These are phyloP conservation scores for Drosophila sordidula DNA, from an alignment of 2,888 invertebrate species.

Conservation along the genomic window DNA sequence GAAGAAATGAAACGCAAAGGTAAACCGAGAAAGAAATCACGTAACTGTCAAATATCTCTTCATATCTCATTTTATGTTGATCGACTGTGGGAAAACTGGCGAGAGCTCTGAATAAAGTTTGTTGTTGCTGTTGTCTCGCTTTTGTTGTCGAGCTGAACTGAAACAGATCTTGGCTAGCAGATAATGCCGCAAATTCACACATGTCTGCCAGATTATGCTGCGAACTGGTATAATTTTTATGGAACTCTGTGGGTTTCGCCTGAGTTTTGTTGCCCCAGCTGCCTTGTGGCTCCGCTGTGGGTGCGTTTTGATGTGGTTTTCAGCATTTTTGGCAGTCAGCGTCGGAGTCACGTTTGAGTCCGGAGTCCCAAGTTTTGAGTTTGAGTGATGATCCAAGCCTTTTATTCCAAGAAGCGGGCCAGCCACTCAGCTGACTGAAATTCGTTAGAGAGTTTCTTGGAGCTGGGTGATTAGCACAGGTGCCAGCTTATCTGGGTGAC, in stretches of 20 bases:
- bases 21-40: slow-evolving; percentile 73
- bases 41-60: slow-evolving; percentile 81
- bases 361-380: slow-evolving; percentile 7
- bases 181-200: slow-evolving; percentile 74
- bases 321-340: slow-evolving; percentile 65
- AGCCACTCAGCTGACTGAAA: slow-evolving; percentile 16
- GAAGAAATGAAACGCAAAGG: slow-evolving; percentile 35
- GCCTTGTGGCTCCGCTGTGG: slow-evolving; percentile 36
- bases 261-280: neutral
- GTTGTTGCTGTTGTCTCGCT: slow-evolving; percentile 37
- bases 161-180: slow-evolving; percentile 61
- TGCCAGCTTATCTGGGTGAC: slow-evolving; percentile 37
- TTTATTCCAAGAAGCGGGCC: slow-evolving; percentile 18
- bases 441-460: slow-evolving; percentile 19
- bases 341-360: slow-evolving; percentile 58
- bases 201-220: slow-evolving; percentile 77
- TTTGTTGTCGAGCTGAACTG: slow-evolving; percentile 32
- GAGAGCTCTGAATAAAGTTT: slow-evolving; percentile 42
- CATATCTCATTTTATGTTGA: slow-evolving; percentile 78
- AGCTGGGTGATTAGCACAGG: slow-evolving; percentile 5
- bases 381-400: slow-evolving; percentile 37
- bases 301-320: slow-evolving; percentile 58
- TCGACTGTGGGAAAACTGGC: slow-evolving; percentile 77
- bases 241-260: slow-evolving; percentile 47
- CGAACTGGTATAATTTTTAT: slow-evolving; percentile 64